Conservation (phyloP, 2,113 vertebrate species). For the Arothron firmamentum region DNA sequence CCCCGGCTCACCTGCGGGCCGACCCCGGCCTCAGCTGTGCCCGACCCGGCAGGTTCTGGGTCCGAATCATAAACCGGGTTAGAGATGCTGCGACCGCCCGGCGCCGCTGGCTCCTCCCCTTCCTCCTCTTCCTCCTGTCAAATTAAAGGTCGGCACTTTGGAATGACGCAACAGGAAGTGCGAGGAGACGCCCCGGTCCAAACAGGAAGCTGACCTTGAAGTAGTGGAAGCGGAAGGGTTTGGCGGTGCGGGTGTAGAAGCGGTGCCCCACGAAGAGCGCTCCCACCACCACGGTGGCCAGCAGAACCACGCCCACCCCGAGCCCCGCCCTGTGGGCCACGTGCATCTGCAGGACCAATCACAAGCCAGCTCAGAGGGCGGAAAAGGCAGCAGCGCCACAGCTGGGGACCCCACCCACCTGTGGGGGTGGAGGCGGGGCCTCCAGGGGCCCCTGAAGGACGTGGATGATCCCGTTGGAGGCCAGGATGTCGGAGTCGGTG, state of each 20-base stretch:
- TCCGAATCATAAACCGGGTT: slow-evolving; percentile 70
- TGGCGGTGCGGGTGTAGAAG: slow-evolving; percentile 80
- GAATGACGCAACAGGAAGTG: background rate
- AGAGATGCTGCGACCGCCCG: slow-evolving; percentile 48
- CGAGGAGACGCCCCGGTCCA: no score
- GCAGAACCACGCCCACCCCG: slow-evolving; percentile 79
- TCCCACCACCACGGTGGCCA: slow-evolving; percentile 66
- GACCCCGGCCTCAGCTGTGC: background rate
- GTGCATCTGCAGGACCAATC: slow-evolving; percentile 50
- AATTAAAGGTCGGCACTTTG: background rate
- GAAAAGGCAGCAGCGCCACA: no score
- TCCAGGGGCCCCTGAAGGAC: slow-evolving; percentile 82
- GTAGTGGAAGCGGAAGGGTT: slow-evolving; percentile 80
- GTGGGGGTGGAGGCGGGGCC: slow-evolving; percentile 75
- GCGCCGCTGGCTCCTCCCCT: slow-evolving; percentile 37
- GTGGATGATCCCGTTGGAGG: slow-evolving; percentile 92
- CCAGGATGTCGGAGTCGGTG: slow-evolving; percentile 79
- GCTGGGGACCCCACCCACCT: slow-evolving; percentile 63
- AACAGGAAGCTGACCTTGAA: slow-evolving; percentile 80
- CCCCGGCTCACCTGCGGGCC: slow-evolving; percentile 15
- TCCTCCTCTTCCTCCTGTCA: slow-evolving; percentile 48
- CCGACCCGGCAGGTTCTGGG: slow-evolving; percentile 9
- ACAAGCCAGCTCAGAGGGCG: slow-evolving; percentile 1
- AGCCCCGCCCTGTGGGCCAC: slow-evolving; percentile 64
- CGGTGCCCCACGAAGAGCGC: slow-evolving; percentile 73